These are phyloP conservation scores for Nysson spinosus DNA, from an alignment of 2,888 invertebrate genomes.

Conservation along the genomic window DNA sequence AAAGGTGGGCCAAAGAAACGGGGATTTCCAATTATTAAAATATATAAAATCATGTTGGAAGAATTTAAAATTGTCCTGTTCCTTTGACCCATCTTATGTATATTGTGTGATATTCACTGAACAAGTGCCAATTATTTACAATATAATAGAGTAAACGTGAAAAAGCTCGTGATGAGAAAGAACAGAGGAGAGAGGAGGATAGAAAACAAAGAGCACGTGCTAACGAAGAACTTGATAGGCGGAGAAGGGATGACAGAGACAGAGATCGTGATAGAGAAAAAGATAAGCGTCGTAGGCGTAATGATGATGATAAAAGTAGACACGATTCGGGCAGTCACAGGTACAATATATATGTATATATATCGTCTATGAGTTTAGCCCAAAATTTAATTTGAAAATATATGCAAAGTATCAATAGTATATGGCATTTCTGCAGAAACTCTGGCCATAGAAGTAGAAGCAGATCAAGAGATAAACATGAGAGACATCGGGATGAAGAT, in stretches of 20 bases:
- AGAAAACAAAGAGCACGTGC: conserved; percentile 77
- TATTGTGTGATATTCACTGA: too few relatives aligned
- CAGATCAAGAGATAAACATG: conserved; percentile 73
- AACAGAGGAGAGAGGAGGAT: conserved; percentile 79
- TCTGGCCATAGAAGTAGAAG: conserved; percentile 73
- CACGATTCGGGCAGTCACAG: conserved; percentile 70
- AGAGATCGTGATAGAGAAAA: conserved; percentile 67
- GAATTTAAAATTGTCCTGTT: background rate
- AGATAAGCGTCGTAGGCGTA: conserved; percentile 71
- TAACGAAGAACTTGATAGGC: conserved; percentile 71
- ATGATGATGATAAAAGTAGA: conserved; percentile 72
- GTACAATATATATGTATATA: conserved; percentile 45
- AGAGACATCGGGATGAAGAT: conserved; percentile 74
- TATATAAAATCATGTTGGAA: background rate
- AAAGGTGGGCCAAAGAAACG: too few relatives aligned
- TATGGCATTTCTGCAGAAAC: conserved; percentile 62
- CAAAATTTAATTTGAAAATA: background rate
- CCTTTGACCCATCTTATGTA: too few relatives aligned
- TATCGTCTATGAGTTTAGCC: background rate
- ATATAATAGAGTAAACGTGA: conserved; percentile 77
- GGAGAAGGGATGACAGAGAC: conserved; percentile 68
- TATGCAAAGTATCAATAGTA: background rate
- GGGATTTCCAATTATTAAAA: too few relatives aligned
- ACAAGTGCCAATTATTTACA: too few relatives aligned
- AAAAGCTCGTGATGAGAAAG: conserved; percentile 79